A percentile compares a stretch with the other conserved stretches of the same genome.
These are phyloP conservation scores for Sorex maritimensis DNA, from an alignment of 2,797 vertebrate genomes.

Conservation along the genomic window DNA sequence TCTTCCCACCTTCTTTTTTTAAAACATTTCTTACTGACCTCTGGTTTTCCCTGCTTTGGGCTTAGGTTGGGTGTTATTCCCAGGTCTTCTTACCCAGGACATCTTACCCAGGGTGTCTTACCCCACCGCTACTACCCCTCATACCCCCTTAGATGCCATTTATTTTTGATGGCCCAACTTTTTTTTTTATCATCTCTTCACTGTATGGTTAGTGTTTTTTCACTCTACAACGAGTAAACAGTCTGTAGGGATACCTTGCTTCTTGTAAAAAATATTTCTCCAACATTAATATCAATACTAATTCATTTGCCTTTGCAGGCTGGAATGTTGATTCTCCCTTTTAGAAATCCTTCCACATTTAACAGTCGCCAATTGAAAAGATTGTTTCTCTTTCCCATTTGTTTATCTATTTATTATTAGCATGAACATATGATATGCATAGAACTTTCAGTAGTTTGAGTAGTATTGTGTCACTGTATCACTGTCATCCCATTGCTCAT, in stretches of 20 bases:
- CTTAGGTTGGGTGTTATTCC: no score
- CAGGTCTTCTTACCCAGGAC: no score
- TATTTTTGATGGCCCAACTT: not conserved
- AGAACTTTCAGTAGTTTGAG: not conserved
- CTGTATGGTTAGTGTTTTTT: not conserved
- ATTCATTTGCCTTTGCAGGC: not conserved
- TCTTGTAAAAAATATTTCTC: not conserved
- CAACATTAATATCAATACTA: not conserved
- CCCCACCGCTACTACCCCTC: no score
- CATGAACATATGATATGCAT: not conserved
- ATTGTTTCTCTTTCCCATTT: not conserved
- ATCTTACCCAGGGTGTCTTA: not conserved
- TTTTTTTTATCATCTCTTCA: not conserved
- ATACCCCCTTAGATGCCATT: not conserved
- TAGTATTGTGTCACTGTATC: not conserved
- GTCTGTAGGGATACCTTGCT: not conserved
- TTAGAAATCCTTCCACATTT: not conserved
- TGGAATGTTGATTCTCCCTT: not conserved
- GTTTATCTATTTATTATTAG: not conserved
- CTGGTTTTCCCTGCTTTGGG: no score
- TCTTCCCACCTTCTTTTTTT: no score
- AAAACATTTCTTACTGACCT: no score
- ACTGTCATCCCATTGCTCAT: no score
- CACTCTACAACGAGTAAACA: not conserved
- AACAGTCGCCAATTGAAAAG: not conserved